These are phyloP conservation scores for Batillaria attramentaria DNA, from an alignment of 1,140 invertebrate genomes.

Conservation along the genomic window DNA sequence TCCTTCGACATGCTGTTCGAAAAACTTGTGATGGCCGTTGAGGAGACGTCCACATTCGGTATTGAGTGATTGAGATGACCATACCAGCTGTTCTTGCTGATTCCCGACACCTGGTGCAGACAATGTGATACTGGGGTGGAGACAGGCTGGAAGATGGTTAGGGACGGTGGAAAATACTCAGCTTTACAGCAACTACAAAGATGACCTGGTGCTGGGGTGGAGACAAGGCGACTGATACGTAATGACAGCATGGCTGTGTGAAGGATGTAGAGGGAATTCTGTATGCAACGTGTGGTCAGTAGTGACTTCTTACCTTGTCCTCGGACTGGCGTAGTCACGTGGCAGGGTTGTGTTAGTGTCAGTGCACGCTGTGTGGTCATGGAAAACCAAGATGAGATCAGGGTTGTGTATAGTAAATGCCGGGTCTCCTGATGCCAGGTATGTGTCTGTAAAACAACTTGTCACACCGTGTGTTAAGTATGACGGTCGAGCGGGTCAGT, in stretches of 20 bases:
- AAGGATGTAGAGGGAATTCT: not conserved
- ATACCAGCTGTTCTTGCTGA: not conserved
- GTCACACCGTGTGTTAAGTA: no score
- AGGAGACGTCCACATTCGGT: slow-evolving; percentile 97
- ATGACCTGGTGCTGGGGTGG: not conserved
- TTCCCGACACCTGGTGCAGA: no score
- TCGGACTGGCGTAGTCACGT: not conserved
- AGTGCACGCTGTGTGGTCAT: no score
- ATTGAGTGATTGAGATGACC: slow-evolving; percentile 83
- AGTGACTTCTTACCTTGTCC: not conserved
- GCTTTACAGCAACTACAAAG: not conserved
- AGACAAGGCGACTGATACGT: not conserved
- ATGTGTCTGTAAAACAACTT: no score
- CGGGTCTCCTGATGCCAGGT: no score
- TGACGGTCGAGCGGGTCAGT: no score
- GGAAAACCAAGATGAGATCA: no score
- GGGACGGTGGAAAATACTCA: not conserved
- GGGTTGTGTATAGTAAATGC: no score
- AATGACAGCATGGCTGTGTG: not conserved
- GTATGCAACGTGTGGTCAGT: not conserved
- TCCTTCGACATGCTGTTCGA: slow-evolving; percentile 93
- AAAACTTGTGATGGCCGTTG: slow-evolving; percentile 94
- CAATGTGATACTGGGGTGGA: not conserved
- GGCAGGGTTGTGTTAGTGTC: no score
- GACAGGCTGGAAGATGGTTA: not conserved